Conservation (phyloP, 2,888 invertebrate species). For the Brenthis hecate region DNA sequence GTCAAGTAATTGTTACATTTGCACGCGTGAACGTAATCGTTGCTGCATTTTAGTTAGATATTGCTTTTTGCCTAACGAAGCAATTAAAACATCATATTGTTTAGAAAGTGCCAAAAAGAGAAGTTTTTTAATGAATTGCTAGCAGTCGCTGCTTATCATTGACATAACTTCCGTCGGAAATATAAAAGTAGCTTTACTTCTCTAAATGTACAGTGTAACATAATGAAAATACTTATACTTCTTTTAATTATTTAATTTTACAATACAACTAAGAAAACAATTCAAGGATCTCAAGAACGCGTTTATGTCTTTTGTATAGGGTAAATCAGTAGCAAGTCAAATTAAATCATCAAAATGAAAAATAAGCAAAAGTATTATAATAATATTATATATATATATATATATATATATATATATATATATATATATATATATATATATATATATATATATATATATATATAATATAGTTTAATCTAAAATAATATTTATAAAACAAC, state of each 20-base stretch:
- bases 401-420: too few species aligned
- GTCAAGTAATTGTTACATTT: conserved; percentile 13
- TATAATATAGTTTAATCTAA: background rate
- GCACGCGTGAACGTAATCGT: conserved; percentile 24
- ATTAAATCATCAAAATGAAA: background rate
- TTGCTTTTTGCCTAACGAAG: conserved; percentile 28
- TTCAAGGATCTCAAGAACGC: background rate
- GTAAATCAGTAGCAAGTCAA: background rate
- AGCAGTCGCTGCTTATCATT: conserved; percentile 16
- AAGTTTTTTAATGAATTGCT: conserved; percentile 25
- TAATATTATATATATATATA: too few species aligned
- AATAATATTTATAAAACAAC: background rate
- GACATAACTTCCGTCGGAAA: conserved; percentile 12
- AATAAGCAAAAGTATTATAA: background rate
- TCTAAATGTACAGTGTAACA: background rate
- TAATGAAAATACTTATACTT: background rate
- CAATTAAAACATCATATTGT: conserved; percentile 20
- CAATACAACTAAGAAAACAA: too few species aligned
- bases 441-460: too few species aligned
- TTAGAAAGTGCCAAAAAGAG: conserved; percentile 29
- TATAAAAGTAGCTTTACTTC: background rate
- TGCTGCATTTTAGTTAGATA: conserved; percentile 21
- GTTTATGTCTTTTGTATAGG: conserved; percentile 10
- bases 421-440: too few species aligned
- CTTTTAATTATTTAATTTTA: background rate